phyloP scores from a whole-genome alignment of 2,888 invertebrate genomes.

The Druceiella hillmani region DNA sequence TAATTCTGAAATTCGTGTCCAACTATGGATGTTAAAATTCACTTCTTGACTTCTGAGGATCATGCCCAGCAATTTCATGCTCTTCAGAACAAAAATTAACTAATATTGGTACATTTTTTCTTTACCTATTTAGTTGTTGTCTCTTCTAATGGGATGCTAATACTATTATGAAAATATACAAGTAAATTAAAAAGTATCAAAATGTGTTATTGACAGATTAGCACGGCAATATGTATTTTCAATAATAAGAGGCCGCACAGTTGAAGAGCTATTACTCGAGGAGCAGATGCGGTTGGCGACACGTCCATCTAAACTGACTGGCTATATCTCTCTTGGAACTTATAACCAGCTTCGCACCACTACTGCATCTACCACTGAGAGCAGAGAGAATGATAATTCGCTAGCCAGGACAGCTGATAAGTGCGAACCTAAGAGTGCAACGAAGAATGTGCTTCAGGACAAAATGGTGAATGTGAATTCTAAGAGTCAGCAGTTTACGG shows the following conservation, averaged over 20 bases:
- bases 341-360: slow-evolving; percentile 33
- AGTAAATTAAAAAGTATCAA: not conserved
- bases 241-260: slow-evolving; percentile 58
- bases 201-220: slow-evolving; percentile 38
- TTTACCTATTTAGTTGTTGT: no score
- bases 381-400: slow-evolving; percentile 38
- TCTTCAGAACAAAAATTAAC: slow-evolving; percentile 1
- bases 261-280: slow-evolving; percentile 57
- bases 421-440: slow-evolving; percentile 33
- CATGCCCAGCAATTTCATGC: no score
- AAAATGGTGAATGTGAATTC: slow-evolving; percentile 41
- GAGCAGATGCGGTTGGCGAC: slow-evolving; percentile 37
- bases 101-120: no score
- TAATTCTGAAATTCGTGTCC: no score
- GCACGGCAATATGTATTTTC: slow-evolving; percentile 60
- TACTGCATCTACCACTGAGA: slow-evolving; percentile 28
- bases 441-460: slow-evolving; percentile 46
- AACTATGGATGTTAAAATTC: no score
- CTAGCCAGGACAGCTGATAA: slow-evolving; percentile 36
- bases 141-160: not conserved
- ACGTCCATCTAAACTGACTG: slow-evolving; percentile 39
- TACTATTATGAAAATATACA: not conserved
- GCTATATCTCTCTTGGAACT: slow-evolving; percentile 46
- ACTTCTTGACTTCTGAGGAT: no score
- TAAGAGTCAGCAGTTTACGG: slow-evolving; percentile 36